Base-by-base conservation (phyloP, 2,113 vertebrate genomes). In the Misgurnus mizolepis region DNA sequence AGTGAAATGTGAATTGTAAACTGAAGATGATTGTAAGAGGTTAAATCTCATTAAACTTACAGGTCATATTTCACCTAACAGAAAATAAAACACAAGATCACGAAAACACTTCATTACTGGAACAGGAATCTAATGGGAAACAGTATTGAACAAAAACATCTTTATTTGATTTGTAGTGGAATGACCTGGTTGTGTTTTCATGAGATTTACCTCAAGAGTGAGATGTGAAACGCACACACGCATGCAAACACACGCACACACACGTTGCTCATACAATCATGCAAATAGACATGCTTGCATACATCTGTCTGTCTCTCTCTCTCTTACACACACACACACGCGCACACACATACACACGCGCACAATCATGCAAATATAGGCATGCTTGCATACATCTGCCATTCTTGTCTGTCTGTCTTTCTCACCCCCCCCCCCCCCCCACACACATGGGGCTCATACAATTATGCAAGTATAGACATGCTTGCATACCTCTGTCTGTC, bases 1-100 rank as follows among this genome's bases (percentile, higher is more conserved):
- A 89, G 84, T 22, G 27, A 34, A 34, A 34, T 34, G 73, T 76
- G 34, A 85, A 84, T 79, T 89, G 88, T 89, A 92, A 92, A 91
- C 89, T 88, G 85, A 34, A 50, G 80, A 78, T 86, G 86, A 86
- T 86, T 85, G 76, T 82, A 86, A 53, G 2, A 58, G 78, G 83
- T 80, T 88, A 78, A 60, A 73, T 72, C 69, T n/a, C 69, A 80
- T n/a, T 15, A 58, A n/a, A n/a, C 55, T 7, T 58, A 7, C 55
- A 49, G 66, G 71, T n/a, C 69, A 71, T 17, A 40, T 71, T 71
- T 71, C 18, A 56, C 34, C 49, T 5, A 56, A 56, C 9, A 40
- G 7, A 17, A n/a, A 39, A 85, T 60, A 34, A 41, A n/a, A 10
- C 45, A 41, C 40, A 68, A 7, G 7, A 17, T 15, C 6, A 18